phyloP scores from a whole-genome alignment of 2,797 vertebrate species.

The Xenopus petersii region DNA sequence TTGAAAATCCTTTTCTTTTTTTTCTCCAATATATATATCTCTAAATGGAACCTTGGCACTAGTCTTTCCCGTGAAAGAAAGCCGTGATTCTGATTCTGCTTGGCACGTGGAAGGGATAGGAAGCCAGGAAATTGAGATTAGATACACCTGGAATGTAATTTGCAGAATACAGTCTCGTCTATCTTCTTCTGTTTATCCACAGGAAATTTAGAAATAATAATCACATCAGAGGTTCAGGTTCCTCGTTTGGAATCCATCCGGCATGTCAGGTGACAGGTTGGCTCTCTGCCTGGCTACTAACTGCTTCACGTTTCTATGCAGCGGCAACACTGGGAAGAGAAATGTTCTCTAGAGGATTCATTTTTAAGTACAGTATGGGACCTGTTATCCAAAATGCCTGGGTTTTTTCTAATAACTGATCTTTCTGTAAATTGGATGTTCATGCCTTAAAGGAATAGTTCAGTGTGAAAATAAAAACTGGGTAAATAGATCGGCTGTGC shows the following conservation, averaged over 20 bases:
- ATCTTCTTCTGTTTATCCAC: slow-evolving; percentile 12
- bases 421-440: too few species aligned
- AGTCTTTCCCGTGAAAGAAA: not conserved
- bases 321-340: not conserved
- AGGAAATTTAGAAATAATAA: slow-evolving; percentile 24
- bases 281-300: not conserved
- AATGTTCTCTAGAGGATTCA: not conserved
- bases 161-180: not conserved
- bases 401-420: too few species aligned
- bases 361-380: too few species aligned
- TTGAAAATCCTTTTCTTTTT: not conserved
- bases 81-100: too few species aligned
- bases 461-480: too few species aligned
- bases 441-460: too few species aligned
- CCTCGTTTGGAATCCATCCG: slow-evolving; percentile 18
- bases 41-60: not conserved
- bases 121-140: slow-evolving; percentile 1
- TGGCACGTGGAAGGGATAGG: too few species aligned
- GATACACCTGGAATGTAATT: not conserved
- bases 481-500: too few species aligned
- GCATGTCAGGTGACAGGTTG: slow-evolving; percentile 12
- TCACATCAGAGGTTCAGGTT: slow-evolving; percentile 8
- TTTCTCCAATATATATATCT: slow-evolving; percentile 4
- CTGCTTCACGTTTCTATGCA: not conserved
- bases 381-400: too few species aligned